Evolutionary conservation across 2,888 invertebrate genomes (phyloP).

Genomic region (Apamea anceps): DNA sequence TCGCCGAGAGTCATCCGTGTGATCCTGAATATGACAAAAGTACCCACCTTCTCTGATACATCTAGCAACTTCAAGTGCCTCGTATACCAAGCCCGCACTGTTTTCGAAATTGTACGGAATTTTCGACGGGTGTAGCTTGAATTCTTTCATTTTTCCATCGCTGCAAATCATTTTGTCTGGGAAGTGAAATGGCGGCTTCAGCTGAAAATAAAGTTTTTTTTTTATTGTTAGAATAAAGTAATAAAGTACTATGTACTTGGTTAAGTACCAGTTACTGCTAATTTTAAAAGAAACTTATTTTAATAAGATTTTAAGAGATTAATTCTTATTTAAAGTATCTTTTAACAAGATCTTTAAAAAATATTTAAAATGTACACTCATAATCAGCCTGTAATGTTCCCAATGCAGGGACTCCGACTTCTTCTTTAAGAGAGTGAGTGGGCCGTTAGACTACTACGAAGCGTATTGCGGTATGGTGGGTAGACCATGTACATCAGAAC

Average conservation of each 20-base stretch:
- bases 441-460: background rate
- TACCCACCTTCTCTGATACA: constrained; percentile 90
- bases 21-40: background rate
- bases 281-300: background rate
- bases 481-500: too few relatives aligned
- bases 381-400: background rate
- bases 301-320: background rate
- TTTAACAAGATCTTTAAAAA: background rate
- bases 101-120: constrained; percentile 91
- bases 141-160: constrained; percentile 88
- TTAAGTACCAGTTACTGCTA: background rate
- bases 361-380: background rate
- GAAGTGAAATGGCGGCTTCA: constrained; percentile 92
- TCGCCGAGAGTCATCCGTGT: too few relatives aligned
- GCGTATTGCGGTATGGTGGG: background rate
- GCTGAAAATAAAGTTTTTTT: constrained; percentile 68
- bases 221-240: background rate
- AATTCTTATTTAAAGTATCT: background rate
- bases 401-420: too few relatives aligned
- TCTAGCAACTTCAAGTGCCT: constrained; percentile 93
- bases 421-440: background rate
- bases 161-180: constrained; percentile 89
- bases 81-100: constrained; percentile 93
- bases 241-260: too few relatives aligned
- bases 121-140: constrained; percentile 90